Evolutionary conservation across 2,113 vertebrate genomes (phyloP).

Genomic region (Meleagris gallopavo): DNA sequence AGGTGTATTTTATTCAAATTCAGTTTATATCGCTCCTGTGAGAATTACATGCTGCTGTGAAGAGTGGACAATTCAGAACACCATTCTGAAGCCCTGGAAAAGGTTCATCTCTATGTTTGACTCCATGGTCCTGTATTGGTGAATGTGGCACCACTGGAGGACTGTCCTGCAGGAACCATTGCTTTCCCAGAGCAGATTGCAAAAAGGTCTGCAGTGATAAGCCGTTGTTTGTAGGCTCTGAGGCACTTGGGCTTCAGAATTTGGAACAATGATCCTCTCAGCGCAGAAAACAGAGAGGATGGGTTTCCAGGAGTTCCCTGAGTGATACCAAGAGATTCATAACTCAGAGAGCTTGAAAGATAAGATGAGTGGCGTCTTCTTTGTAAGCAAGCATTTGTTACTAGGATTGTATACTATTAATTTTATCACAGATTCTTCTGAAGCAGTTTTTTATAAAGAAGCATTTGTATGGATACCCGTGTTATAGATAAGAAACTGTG

Average conservation of each 20-base stretch:
- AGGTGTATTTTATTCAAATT: constrained; percentile 4
- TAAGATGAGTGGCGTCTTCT: neutral
- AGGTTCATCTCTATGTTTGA: accelerated
- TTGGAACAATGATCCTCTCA: neutral
- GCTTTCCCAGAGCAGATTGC: neutral
- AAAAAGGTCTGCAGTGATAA: neutral
- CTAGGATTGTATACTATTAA: neutral
- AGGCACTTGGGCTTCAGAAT: neutral
- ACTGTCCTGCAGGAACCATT: neutral
- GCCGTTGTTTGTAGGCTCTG: neutral
- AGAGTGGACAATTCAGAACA: neutral
- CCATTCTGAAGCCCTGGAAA: neutral
- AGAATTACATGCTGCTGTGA: neutral
- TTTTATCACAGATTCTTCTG: neutral
- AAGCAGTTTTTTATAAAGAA: neutral
- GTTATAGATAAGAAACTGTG: neutral
- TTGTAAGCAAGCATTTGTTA: neutral
- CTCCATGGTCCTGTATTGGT: accelerated
- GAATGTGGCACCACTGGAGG: neutral
- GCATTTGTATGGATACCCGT: neutral
- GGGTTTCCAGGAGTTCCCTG: neutral
- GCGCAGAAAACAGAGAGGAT: neutral
- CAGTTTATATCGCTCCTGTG: neutral
- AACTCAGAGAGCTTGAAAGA: neutral
- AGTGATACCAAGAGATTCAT: neutral